A percentile compares a stretch with the other conserved stretches of the same genome.
Conservation (phyloP, 2,888 invertebrate genomes). For the Andrena marginata region DNA sequence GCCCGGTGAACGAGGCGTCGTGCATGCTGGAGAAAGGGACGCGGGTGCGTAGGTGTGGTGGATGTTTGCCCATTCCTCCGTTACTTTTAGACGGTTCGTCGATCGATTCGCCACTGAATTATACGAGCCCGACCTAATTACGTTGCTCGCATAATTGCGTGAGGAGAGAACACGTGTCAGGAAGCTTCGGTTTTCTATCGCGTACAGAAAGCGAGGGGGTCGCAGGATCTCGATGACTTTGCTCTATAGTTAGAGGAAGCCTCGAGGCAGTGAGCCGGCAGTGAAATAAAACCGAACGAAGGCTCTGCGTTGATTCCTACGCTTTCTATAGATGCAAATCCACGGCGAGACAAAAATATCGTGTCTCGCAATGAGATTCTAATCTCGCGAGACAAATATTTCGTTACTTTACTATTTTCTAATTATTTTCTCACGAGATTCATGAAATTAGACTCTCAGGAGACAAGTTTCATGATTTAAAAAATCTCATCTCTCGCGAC, state of each 20-base stretch:
- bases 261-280: too few species aligned
- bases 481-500: too few species aligned
- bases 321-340: too few species aligned
- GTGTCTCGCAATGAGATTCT: too few species aligned
- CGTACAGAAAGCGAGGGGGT: background rate
- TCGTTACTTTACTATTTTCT: too few species aligned
- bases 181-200: background rate
- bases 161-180: background rate
- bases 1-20: background rate
- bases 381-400: too few species aligned
- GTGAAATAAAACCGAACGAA: too few species aligned
- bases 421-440: too few species aligned
- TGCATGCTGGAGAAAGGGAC: background rate
- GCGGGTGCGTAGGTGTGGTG: conserved; percentile 63
- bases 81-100: conserved; percentile 66
- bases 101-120: conserved; percentile 67
- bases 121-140: conserved; percentile 63
- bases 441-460: too few species aligned
- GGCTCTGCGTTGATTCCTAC: too few species aligned
- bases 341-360: too few species aligned
- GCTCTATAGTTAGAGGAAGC: background rate
- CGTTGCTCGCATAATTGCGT: conserved; percentile 51
- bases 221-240: background rate
- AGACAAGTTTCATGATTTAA: too few species aligned
- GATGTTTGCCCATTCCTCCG: conserved; percentile 72